Evolutionary conservation across 2,113 vertebrate genomes (phyloP), one percentile per base, ranked within the genome.

Genomic region (Myodes glareolus): DNA sequence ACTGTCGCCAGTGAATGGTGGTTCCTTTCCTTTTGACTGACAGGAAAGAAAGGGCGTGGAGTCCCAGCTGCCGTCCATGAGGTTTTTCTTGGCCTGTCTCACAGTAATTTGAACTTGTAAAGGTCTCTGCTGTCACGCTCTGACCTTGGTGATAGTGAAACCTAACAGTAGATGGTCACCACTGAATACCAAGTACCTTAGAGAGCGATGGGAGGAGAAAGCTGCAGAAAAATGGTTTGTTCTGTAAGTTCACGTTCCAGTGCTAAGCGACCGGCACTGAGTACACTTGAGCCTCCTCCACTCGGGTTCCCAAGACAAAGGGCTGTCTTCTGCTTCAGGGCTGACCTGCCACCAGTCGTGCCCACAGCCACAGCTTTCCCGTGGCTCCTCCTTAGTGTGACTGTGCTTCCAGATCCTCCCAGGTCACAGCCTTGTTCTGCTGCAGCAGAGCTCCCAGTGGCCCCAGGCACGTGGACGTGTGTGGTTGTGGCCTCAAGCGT

Each of bases 1-100:
- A 98, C 97, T 97, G 96, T 98, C 98, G 98, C 98, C 99, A 98
- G 98, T 98, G 98, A 98, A 98, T 98, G 98, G 97, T 98, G 96
- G 97, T 98, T 98, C 96, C 96, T 98, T 98, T 98, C 98, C 97
- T 98, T 98, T 98, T 97, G 97, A 97, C 97, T 97, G 98, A 97
- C 97, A 97, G 94, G 98, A 98, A 98, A 97, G 93, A 98, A 97
- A 98, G 98, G 98, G 98, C 98, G 98, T 99, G 98, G 98, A 98
- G 98, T 98, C 97, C 98, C 98, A 98, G 81, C 98, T 97, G 75
- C 96, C 97, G 97, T 97, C 91, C 97, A 94, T 97, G 97, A 98
- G 98, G 97, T 97, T 98, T 85, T 97, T 76, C 52, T 96, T 96
- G 97, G 94, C 98, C 97, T 98, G 97, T 97, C 98, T 98, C 97